Percentiles rank a stretch among this genome's conserved stretches.
Conservation (phyloP, 2,797 vertebrate genomes). For the Eulemur coronatus region DNA sequence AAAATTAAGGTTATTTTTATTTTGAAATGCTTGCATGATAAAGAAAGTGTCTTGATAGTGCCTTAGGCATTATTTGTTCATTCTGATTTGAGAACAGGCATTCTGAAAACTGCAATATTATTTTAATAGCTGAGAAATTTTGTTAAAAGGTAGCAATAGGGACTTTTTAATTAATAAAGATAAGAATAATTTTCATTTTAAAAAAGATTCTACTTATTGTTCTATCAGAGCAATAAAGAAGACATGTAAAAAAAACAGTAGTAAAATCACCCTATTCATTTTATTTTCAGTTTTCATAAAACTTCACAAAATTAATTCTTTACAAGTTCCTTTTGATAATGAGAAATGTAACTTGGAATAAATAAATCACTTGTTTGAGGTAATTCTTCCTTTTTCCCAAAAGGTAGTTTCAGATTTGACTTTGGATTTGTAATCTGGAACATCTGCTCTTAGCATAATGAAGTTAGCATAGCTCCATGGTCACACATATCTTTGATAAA, state of each 20-base stretch:
- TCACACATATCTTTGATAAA: not conserved
- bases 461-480: not conserved
- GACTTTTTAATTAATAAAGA: not conserved
- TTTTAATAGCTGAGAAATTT: not conserved
- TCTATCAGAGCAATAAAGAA: not conserved
- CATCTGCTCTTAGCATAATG: not conserved
- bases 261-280: not conserved
- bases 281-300: not conserved
- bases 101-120: not conserved
- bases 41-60: not conserved
- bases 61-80: not conserved
- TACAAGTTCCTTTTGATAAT: not conserved
- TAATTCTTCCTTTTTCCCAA: not conserved
- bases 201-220: not conserved
- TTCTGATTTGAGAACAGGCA: not conserved
- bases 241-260: not conserved
- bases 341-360: slow-evolving; percentile 6
- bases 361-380: not conserved
- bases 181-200: not conserved
- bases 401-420: not conserved
- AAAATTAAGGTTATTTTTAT: not conserved
- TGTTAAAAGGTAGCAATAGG: not conserved
- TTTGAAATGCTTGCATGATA: not conserved
- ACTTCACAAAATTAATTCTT: not conserved
- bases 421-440: not conserved